Evolutionary conservation across 2,797 vertebrate genomes (phyloP).

Genomic region (Brotula barbata): DNA sequence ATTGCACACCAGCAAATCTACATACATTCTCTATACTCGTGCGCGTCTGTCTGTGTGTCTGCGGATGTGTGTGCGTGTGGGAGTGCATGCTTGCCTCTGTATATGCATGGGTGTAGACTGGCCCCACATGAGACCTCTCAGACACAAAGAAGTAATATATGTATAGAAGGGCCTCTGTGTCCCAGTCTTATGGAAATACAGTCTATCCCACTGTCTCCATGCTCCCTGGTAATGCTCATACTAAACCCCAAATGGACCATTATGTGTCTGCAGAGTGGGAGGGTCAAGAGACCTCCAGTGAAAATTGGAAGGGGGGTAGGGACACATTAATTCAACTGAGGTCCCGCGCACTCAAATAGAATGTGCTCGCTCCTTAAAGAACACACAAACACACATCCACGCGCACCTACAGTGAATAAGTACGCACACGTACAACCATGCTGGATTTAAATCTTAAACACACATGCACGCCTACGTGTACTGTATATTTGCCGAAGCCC

Average conservation of each 20-base stretch:
- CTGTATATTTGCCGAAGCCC: conserved; percentile 44
- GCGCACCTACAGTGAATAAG: conserved; percentile 29
- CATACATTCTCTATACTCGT: neutral
- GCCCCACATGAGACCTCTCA: conserved; percentile 65
- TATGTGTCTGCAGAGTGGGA: conserved; percentile 73
- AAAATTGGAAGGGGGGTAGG: conserved; percentile 68
- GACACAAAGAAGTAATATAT: conserved; percentile 80
- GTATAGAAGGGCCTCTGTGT: conserved; percentile 74
- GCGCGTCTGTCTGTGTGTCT: neutral
- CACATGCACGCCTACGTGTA: conserved; percentile 1
- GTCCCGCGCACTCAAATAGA: conserved; percentile 42
- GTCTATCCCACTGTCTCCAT: conserved; percentile 65
- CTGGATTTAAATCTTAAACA: conserved; percentile 22
- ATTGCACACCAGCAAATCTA: conserved; percentile 11
- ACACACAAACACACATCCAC: neutral
- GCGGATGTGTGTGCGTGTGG: conserved; percentile 2
- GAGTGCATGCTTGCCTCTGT: conserved; percentile 2
- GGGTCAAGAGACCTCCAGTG: conserved; percentile 74
- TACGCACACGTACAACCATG: conserved; percentile 46
- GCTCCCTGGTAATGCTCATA: conserved; percentile 68
- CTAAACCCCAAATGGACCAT: conserved; percentile 77
- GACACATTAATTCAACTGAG: conserved; percentile 70
- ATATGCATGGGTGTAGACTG: conserved; percentile 44
- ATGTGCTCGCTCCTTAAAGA: conserved; percentile 25
- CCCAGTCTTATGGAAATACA: conserved; percentile 79